Conservation (phyloP, 2,888 invertebrate species). For the Aspidapion aeneum region DNA sequence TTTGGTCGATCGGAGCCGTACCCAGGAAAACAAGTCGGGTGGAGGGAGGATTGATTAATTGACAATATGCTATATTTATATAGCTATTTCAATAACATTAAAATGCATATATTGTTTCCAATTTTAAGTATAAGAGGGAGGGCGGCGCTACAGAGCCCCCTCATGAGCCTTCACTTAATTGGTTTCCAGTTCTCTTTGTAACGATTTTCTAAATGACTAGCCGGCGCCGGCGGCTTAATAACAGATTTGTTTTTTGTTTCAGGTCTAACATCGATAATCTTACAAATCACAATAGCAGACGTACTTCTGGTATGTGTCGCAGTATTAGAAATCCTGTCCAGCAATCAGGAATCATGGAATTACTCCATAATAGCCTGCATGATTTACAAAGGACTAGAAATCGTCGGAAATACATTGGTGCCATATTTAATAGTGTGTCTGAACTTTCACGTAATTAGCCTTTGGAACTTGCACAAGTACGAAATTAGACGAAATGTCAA, state of each 20-base stretch:
- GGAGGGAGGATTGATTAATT: no score
- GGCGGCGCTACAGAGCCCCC: no score
- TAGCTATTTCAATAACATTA: no score
- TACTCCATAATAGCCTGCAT: constrained; percentile 52
- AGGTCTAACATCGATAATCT: constrained; percentile 52
- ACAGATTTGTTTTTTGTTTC: constrained; percentile 45
- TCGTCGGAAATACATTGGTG: constrained; percentile 54
- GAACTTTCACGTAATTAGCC: constrained; percentile 57
- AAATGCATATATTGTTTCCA: no score
- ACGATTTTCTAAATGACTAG: no score
- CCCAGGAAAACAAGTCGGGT: no score
- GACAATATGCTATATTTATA: no score
- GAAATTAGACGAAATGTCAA: constrained; percentile 42
- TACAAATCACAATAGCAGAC: constrained; percentile 55
- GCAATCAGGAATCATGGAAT: constrained; percentile 52
- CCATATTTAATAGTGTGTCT: constrained; percentile 55
- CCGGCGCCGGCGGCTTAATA: no score
- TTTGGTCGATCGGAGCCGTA: no score
- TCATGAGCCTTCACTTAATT: no score
- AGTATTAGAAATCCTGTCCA: constrained; percentile 53
- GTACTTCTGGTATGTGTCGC: constrained; percentile 49
- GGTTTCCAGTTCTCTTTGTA: no score
- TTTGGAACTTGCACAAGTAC: constrained; percentile 52
- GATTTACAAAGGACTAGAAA: constrained; percentile 54
- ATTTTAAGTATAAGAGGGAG: no score